Percentiles rank a stretch among this genome's conserved stretches.
These are phyloP conservation scores for Tragelaphus eurycerus DNA, from an alignment of 2,797 vertebrate species.

Conservation along the genomic window DNA sequence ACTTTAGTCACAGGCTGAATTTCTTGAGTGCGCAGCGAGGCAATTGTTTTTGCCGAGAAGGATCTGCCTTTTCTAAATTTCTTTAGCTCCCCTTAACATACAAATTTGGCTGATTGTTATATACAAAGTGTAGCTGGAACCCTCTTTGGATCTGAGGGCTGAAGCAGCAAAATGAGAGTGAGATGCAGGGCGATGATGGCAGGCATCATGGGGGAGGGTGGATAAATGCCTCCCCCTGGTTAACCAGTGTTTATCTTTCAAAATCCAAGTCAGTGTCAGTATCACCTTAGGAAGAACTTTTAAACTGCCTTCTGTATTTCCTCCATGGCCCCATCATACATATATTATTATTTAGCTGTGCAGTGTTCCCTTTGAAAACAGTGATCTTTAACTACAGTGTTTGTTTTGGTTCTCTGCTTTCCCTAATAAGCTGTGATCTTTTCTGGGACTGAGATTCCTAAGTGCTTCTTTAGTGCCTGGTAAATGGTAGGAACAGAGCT, in stretches of 20 bases:
- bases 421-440: not conserved
- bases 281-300: not conserved
- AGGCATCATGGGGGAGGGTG: accelerated
- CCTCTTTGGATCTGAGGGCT: not conserved
- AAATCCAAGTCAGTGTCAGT: not conserved
- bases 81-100: not conserved
- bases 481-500: not conserved
- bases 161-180: not conserved
- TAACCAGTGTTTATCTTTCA: not conserved
- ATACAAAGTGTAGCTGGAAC: not conserved
- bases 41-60: not conserved
- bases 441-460: not conserved
- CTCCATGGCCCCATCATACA: too few species aligned
- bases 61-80: not conserved
- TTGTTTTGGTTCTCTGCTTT: not conserved
- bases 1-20: not conserved
- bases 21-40: not conserved
- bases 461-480: not conserved
- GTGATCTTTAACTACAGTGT: not conserved
- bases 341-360: not conserved
- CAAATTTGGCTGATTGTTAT: not conserved
- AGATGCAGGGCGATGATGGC: accelerated
- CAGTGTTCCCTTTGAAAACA: not conserved
- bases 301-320: not conserved
- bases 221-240: not conserved